These are phyloP conservation scores for Lamproptera curius DNA, from an alignment of 2,888 invertebrate species.

Conservation along the genomic window DNA sequence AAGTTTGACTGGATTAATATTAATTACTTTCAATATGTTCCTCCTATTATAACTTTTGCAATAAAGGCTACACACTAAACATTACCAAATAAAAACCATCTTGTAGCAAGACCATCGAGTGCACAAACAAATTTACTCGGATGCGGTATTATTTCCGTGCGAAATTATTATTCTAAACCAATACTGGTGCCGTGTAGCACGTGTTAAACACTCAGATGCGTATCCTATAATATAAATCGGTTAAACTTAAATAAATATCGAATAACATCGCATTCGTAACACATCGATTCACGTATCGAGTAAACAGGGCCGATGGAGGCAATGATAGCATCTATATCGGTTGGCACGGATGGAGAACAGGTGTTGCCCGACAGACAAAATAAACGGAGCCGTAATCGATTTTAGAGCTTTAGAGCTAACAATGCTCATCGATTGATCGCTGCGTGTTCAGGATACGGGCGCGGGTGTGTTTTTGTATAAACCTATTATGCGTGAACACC, in stretches of 20 bases:
- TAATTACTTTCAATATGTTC: no score
- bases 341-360: constrained; percentile 58
- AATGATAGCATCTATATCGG: constrained; percentile 69
- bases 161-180: background rate
- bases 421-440: constrained; percentile 41
- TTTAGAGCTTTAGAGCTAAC: constrained; percentile 59
- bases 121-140: background rate
- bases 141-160: background rate
- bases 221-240: constrained; percentile 10
- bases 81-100: no score
- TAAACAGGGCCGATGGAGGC: constrained; percentile 41
- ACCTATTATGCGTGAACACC: background rate
- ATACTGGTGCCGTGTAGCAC: constrained; percentile 6
- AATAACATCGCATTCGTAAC: constrained; percentile 39
- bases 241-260: constrained; percentile 19
- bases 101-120: no score
- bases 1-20: no score
- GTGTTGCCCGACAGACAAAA: constrained; percentile 69
- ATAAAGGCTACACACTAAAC: no score
- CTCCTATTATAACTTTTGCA: no score
- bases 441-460: constrained; percentile 25
- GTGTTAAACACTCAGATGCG: constrained; percentile 10
- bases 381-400: constrained; percentile 70
- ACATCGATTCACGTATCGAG: constrained; percentile 42
- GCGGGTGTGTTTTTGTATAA: constrained; percentile 23